These are phyloP conservation scores for Parnassius mnemosyne DNA, from an alignment of 2,888 invertebrate genomes.

Conservation along the genomic window DNA sequence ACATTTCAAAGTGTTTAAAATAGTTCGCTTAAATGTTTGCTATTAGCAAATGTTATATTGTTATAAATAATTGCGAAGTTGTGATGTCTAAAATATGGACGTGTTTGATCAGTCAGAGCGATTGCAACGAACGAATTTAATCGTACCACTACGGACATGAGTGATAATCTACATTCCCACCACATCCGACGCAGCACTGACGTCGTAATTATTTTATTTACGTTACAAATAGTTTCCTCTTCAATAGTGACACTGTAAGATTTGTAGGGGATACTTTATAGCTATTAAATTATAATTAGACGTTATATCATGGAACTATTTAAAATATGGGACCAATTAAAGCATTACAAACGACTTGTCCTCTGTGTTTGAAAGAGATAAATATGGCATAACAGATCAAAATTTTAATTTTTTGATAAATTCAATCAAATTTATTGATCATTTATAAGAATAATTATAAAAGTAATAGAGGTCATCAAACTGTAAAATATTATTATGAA, in stretches of 20 bases:
- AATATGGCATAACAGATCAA: background rate
- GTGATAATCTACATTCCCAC: slow-evolving; percentile 49
- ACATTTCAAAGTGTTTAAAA: no score
- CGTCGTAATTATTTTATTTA: slow-evolving; percentile 26
- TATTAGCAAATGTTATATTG: slow-evolving; percentile 3
- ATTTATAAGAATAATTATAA: background rate
- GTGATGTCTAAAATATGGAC: slow-evolving; percentile 39
- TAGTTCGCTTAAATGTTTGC: background rate
- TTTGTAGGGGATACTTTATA: slow-evolving; percentile 18
- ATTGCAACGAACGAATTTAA: slow-evolving; percentile 31
- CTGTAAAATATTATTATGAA: no score
- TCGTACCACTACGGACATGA: slow-evolving; percentile 43
- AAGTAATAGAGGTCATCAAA: no score
- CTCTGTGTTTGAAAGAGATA: background rate
- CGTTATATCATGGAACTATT: slow-evolving; percentile 2
- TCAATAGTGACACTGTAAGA: slow-evolving; percentile 48
- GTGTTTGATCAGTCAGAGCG: slow-evolving; percentile 31
- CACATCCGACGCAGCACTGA: slow-evolving; percentile 46
- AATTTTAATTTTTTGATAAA: background rate
- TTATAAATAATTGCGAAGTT: slow-evolving; percentile 6
- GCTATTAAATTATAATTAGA: slow-evolving; percentile 15
- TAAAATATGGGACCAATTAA: slow-evolving; percentile 1
- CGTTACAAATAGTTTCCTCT: slow-evolving; percentile 46
- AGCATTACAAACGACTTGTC: background rate
- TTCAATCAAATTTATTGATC: background rate